Percentiles rank a stretch among this genome's conserved stretches.
Evolutionary conservation across 1,140 invertebrate species (phyloP).

Genomic region (Drosophila truncata): DNA sequence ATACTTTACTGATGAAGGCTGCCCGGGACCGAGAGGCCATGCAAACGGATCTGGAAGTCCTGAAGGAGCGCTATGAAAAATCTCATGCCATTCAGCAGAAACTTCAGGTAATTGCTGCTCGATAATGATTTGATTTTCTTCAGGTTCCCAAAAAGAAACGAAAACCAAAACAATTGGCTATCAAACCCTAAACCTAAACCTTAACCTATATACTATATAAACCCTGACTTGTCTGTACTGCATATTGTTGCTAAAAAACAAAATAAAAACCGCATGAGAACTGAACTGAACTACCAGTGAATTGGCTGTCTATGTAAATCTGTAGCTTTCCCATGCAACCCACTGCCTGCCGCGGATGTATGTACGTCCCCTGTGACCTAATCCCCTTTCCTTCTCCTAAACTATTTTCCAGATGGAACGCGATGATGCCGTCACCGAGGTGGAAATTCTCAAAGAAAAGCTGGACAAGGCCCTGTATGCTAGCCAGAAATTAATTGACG

Average conservation of each 20-base stretch:
- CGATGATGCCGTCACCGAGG: slow-evolving; percentile 93
- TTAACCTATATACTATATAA: slow-evolving; percentile 14
- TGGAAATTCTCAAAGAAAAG: slow-evolving; percentile 95
- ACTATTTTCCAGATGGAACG: slow-evolving; percentile 90
- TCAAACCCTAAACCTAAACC: background rate
- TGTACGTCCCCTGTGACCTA: background rate
- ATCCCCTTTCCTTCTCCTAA: background rate
- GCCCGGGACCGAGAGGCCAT: slow-evolving; percentile 94
- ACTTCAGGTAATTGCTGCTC: slow-evolving; percentile 88
- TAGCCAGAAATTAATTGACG: slow-evolving; percentile 93
- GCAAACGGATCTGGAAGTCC: slow-evolving; percentile 93
- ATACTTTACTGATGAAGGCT: slow-evolving; percentile 92
- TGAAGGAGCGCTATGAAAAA: slow-evolving; percentile 96
- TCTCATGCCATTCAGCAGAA: slow-evolving; percentile 93
- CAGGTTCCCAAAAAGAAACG: slow-evolving; percentile 16
- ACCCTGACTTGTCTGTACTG: slow-evolving; percentile 55
- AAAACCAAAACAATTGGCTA: slow-evolving; percentile 51
- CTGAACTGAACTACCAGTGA: slow-evolving; percentile 64
- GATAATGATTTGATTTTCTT: slow-evolving; percentile 14
- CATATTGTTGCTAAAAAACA: slow-evolving; percentile 45
- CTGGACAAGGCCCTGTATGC: slow-evolving; percentile 93
- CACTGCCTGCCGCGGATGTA: slow-evolving; percentile 7
- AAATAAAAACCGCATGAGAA: slow-evolving; percentile 66
- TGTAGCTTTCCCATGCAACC: slow-evolving; percentile 69
- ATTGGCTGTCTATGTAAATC: slow-evolving; percentile 84